These are phyloP conservation scores for Brachionus rotundiformis DNA, from an alignment of 1,140 invertebrate species.

Conservation along the genomic window DNA sequence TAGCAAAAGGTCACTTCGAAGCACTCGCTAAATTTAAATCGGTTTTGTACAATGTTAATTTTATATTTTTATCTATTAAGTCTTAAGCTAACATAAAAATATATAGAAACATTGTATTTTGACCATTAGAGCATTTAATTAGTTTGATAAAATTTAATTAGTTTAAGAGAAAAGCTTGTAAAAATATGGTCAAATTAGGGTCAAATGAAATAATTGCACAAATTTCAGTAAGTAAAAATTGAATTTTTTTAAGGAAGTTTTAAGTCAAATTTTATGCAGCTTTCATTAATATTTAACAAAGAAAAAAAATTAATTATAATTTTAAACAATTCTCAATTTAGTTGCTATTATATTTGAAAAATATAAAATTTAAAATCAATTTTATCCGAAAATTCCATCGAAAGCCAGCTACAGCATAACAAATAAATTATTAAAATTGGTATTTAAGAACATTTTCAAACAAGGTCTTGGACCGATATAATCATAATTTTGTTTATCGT, in stretches of 20 bases:
- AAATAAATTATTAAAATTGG: conserved; percentile 37
- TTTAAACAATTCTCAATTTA: background rate
- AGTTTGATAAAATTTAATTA: conserved; percentile 6
- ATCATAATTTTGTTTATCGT: conserved; percentile 40
- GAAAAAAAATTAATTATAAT: background rate
- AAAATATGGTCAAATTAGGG: background rate
- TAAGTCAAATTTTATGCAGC: background rate
- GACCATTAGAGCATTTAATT: conserved; percentile 30
- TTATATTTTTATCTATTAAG: conserved; percentile 4
- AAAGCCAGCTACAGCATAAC: background rate
- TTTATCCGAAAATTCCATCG: background rate
- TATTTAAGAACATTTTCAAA: conserved; percentile 12
- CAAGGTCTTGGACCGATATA: conserved; percentile 8
- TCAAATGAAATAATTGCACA: background rate
- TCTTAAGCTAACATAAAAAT: background rate
- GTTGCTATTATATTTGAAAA: background rate
- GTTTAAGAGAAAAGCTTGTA: background rate
- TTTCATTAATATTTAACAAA: background rate
- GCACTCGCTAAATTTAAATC: background rate
- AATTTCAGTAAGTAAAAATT: background rate
- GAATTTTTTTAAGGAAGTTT: background rate
- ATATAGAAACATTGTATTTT: background rate
- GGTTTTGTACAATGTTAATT: background rate
- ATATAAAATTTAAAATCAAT: conserved; percentile 1
- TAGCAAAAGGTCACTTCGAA: background rate